Conservation (phyloP, 2,888 invertebrate species). For the Julus scandinavius region DNA sequence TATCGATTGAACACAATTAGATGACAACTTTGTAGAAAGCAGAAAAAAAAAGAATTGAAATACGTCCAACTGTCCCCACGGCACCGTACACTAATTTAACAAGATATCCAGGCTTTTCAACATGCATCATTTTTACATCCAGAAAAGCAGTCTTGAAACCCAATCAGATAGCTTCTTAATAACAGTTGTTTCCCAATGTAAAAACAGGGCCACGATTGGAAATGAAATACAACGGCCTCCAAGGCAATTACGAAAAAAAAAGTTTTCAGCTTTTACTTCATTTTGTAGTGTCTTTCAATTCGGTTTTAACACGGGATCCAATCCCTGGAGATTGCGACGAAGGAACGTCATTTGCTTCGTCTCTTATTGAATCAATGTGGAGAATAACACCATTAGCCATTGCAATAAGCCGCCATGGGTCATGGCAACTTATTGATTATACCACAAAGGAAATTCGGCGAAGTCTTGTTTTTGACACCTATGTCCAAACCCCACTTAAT, state of each 20-base stretch:
- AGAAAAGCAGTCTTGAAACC: neutral
- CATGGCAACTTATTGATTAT: neutral
- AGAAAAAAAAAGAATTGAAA: neutral
- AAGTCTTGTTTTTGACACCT: neutral
- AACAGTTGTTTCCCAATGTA: neutral
- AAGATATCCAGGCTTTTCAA: neutral
- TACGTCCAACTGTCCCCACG: neutral
- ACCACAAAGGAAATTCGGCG: neutral
- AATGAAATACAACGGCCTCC: neutral
- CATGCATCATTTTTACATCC: neutral
- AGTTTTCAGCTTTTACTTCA: slow-evolving; percentile 9
- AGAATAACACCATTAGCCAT: slow-evolving; percentile 8
- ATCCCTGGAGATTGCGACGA: neutral
- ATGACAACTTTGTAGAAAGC: neutral
- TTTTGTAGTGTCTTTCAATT: neutral
- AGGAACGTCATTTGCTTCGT: neutral
- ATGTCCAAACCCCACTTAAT: neutral
- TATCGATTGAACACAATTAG: neutral
- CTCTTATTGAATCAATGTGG: slow-evolving; percentile 30
- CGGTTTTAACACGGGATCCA: neutral
- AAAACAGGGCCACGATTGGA: neutral
- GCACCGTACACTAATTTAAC: neutral
- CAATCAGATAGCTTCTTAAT: neutral
- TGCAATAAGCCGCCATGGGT: slow-evolving; percentile 22
- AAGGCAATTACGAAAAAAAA: neutral